Percentiles rank a stretch among this genome's conserved stretches.
These are phyloP conservation scores for Drosophila nigricruria DNA, from an alignment of 2,888 invertebrate genomes.

Conservation along the genomic window DNA sequence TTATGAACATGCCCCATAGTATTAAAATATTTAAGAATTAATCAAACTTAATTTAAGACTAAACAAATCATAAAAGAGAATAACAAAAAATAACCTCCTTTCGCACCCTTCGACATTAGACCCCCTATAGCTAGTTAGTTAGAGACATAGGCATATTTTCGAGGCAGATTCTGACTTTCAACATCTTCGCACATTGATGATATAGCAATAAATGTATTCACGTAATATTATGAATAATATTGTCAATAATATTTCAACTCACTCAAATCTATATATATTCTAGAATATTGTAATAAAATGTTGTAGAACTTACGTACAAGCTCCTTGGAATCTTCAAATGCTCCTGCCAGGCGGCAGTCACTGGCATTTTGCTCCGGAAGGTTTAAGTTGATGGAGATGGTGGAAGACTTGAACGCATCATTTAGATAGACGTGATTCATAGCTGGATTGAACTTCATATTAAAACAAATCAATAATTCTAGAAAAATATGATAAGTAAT, in stretches of 20 bases:
- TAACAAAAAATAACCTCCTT: background rate
- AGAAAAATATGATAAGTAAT: background rate
- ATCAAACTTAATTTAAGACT: background rate
- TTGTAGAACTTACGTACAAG: conserved; percentile 84
- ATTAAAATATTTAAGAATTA: too few species aligned
- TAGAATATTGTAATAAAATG: background rate
- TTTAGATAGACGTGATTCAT: conserved; percentile 84
- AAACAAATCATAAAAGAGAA: background rate
- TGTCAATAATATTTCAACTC: background rate
- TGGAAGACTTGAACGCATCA: conserved; percentile 84
- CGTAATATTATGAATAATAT: too few species aligned
- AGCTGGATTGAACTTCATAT: conserved; percentile 82
- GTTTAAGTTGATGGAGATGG: conserved; percentile 83
- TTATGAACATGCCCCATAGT: too few species aligned
- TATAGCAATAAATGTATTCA: background rate
- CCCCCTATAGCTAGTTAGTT: background rate
- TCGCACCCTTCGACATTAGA: background rate
- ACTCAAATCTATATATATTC: background rate
- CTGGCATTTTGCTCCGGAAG: conserved; percentile 82
- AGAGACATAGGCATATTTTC: background rate
- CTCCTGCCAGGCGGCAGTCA: conserved; percentile 65
- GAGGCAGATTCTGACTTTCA: background rate
- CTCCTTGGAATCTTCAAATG: conserved; percentile 87
- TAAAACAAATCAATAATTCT: conserved; percentile 14
- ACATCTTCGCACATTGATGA: background rate